Conservation (phyloP, 2,888 invertebrate species). For the Poecilobothrus nobilitatus region DNA sequence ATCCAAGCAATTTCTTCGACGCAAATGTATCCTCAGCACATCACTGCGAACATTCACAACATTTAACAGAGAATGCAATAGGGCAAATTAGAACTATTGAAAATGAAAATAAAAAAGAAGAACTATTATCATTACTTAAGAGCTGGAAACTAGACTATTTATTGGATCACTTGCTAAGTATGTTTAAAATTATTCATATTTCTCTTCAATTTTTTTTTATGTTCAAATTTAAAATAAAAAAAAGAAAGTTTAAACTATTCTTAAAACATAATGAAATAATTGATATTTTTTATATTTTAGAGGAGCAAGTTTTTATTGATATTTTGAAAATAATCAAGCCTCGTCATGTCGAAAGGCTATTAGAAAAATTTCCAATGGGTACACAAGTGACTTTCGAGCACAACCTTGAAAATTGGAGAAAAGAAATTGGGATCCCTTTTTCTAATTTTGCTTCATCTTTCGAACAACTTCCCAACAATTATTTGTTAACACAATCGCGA, state of each 20-base stretch:
- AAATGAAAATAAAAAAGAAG: background rate
- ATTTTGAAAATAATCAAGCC: slow-evolving; percentile 21
- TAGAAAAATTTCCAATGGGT: slow-evolving; percentile 24
- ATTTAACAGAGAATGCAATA: too few relatives aligned
- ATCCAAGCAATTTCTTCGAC: too few relatives aligned
- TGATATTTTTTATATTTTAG: slow-evolving; percentile 13
- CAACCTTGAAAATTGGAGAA: too few relatives aligned
- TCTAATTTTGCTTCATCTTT: slow-evolving; percentile 4
- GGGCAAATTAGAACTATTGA: too few relatives aligned
- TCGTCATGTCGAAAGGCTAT: slow-evolving; percentile 24
- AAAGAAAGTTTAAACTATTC: too few relatives aligned
- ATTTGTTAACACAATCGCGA: background rate
- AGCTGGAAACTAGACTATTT: slow-evolving; percentile 8
- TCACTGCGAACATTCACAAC: too few relatives aligned
- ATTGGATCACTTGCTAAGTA: slow-evolving; percentile 11
- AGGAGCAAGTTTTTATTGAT: slow-evolving; percentile 11
- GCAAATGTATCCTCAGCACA: too few relatives aligned
- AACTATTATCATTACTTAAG: background rate
- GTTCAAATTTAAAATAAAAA: slow-evolving; percentile 2
- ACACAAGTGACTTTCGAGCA: slow-evolving; percentile 23
- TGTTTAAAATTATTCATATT: too few relatives aligned
- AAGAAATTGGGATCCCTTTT: slow-evolving; percentile 21
- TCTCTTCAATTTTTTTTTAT: too few relatives aligned
- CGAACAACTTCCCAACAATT: background rate
- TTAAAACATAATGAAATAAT: background rate